Evolutionary conservation across 2,797 vertebrate species (phyloP), one percentile per base, ranked within the genome.

Genomic region (Xiphophorus birchmanni): DNA sequence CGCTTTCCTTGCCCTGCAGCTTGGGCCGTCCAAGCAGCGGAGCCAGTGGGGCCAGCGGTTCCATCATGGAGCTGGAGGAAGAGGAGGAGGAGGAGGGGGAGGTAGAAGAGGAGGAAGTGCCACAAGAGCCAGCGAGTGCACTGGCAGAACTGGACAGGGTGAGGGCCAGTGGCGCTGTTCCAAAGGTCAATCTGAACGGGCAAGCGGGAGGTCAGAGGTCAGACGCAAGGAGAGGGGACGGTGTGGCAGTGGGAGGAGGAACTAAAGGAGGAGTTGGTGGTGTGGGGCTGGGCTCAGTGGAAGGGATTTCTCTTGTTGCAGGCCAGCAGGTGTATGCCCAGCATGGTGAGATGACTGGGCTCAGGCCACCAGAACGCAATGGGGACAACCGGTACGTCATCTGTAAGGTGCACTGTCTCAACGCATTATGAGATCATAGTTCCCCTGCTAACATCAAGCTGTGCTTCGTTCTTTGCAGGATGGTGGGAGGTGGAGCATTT

Each of bases 51-150:
- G 96, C 96, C 40, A 96, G 97, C 79, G 97, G 98, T 93, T 98
- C 98, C 83, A 97, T 98, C 91, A 96, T 98, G 97, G 98, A 98
- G 93, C 94, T 99, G 89, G 97, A 97, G 91, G 97, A 98, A 95
- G 97, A 98, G 88, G 97, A 97, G 95, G 97, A 98, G 77, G 95
- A 92, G 74, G 94, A 92, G 60, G 91, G 80, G 78, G 93, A 89
- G 78, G 91, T 88, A 67, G 94, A 92, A 90, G 93, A 92, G 79
- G 93, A 90, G 90, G 92, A 88, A 91, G 90, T 76, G 50, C 89
- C 89, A 83, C 91, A 76, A 50, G 92, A 92, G 88, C 88, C 77
- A 21, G 77, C 67, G 48, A 78, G 76, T 76, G 77, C 40, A 15
- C 90, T 92, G 77, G 88, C 88, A 12, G 93, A 92, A 42, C 87